Conservation (phyloP, 2,797 vertebrate species). For the Onychomys leucogaster region DNA sequence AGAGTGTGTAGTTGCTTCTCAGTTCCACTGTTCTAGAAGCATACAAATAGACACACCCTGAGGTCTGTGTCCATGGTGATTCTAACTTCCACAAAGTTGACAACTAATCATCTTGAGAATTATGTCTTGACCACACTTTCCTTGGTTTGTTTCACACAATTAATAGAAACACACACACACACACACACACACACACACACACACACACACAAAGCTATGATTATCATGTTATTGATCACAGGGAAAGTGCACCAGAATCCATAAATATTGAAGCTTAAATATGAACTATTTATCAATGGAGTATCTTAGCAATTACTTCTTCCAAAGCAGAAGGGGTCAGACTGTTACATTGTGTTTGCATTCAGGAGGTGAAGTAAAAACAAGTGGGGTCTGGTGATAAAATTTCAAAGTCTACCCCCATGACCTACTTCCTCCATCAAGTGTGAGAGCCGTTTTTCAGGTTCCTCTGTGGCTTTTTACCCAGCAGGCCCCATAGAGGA, state of each 20-base stretch:
- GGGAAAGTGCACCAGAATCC: background rate
- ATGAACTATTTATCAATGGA: background rate
- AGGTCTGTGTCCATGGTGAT: background rate
- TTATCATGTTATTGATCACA: background rate
- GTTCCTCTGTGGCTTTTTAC: too few relatives aligned
- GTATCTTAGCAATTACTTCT: background rate
- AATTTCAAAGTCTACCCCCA: background rate
- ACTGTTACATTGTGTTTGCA: background rate
- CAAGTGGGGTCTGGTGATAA: background rate
- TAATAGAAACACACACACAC: background rate
- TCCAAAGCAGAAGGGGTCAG: background rate
- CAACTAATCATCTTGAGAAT: background rate
- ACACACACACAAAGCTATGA: background rate
- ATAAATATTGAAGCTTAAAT: background rate
- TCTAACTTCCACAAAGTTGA: background rate
- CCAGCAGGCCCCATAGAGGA: too few relatives aligned
- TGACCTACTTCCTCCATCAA: background rate
- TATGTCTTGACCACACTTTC: background rate
- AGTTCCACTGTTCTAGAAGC: background rate
- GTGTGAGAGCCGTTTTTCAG: too few relatives aligned
- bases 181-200: background rate
- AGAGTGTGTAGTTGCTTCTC: too few relatives aligned
- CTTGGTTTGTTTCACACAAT: background rate
- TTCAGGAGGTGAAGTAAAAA: background rate
- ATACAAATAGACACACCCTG: background rate